Base-by-base conservation (phyloP, 2,888 invertebrate species). In the Helobdella robusta region DNA sequence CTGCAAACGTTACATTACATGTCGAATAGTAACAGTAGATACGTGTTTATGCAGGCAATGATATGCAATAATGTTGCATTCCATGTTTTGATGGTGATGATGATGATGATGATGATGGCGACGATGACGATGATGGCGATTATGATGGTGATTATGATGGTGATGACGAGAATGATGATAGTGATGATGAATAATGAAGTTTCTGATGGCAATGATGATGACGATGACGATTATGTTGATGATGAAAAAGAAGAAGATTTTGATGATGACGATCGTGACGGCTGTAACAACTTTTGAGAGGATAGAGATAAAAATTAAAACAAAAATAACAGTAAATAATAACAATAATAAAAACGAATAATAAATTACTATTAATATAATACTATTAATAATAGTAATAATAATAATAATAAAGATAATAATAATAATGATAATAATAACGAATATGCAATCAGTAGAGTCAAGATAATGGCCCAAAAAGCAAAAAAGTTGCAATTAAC, bases 361-460 rank as follows among this genome's bases (percentile, higher is more conserved):
- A 11, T 40, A 40, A 40, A 40, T 15, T 15, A 40, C 15, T 15
- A 40, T 40, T 15, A 40, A 11, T 15, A 40, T 8, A 40, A 40
- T n/a, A 40, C 11, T 40, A 40, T 40, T 40, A n/a, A 40, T 40
- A n/a, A 40, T 8, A 40, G 44, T 40, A 40, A 40, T 40, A 40
- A 40, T 40, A n/a, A 40, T 40, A 11, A 40, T 40, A 40, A 40
- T n/a, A 40, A 40, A 11, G n/a, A n/a, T 15, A 40, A 40, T 40
- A 40, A 40, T 40, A 40, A 40, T 40, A 40, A 40, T 40, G n/a
- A 40, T 40, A 40, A 40, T n/a, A 40, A 40, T n/a, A 40, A 40
- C 15, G n/a, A 40, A 40, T n/a, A 11, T 52, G 20, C 8, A 15
- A 52, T 11, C 20, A 18, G 20, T 20, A 52, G 11, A 15, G 11